phyloP scores from a whole-genome alignment of 1,140 invertebrate genomes.

The Eumeta japonica region DNA sequence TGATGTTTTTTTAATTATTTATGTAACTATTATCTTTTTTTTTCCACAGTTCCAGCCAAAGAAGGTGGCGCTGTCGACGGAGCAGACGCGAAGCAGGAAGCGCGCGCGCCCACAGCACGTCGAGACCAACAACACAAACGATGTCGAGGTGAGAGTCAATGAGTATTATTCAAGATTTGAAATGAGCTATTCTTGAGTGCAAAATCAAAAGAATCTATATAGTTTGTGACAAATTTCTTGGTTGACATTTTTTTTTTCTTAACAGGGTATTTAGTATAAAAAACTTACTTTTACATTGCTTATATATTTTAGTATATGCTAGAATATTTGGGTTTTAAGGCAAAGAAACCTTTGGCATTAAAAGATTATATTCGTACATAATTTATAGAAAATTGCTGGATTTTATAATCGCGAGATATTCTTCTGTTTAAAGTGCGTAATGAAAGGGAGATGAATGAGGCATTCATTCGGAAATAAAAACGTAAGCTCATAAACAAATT shows the following conservation, averaged over 20 bases:
- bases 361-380: no score
- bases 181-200: neutral
- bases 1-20: constrained; percentile 2
- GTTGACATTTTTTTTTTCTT: neutral
- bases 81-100: constrained; percentile 23
- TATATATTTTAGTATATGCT: no score
- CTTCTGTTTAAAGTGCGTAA: no score
- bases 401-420: no score
- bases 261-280: neutral
- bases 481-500: no score
- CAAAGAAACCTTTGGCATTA: no score
- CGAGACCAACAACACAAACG: constrained; percentile 30
- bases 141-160: constrained; percentile 33
- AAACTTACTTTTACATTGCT: no score
- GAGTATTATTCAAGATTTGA: neutral
- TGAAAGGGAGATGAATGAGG: no score
- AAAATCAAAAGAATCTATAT: no score
- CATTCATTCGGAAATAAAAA: no score
- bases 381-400: no score
- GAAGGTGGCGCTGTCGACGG: constrained; percentile 10
- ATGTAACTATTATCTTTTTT: constrained; percentile 5
- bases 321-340: no score
- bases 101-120: constrained; percentile 18
- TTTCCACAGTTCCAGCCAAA: constrained; percentile 44
- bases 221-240: neutral